Base-by-base conservation (phyloP, 1,140 invertebrate species). In the Thaumatotibia leucotreta region DNA sequence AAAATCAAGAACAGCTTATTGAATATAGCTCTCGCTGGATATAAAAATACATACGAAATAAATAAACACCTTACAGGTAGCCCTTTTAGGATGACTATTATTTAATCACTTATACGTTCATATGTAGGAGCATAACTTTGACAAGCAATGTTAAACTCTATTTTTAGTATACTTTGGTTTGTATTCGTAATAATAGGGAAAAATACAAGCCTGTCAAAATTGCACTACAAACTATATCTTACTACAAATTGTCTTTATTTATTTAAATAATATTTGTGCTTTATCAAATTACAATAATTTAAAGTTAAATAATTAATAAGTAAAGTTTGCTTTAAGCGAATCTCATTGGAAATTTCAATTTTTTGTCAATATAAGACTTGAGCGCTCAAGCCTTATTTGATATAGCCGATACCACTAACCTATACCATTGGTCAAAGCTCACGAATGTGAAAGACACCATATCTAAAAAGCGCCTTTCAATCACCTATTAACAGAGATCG, bases 1-100 rank as follows among this genome's bases (percentile, higher is more conserved):
- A 78, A 32, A 65, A 66, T 72, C 50, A 39, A 64, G 63, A 27
- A 68, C 68, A 72, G 74, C 74, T 65, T 71, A 73, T 35, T 69
- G 66, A 71, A 74, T 64, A 72, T 61, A 66, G 62, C 52, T 52
- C 22, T 29, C 24, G 52, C 24, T 27, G 52, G 14, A 31, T 58
- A 61, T 32, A 27, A 63, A 63, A 63, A 63, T 63, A 63, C 35
- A 52, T 63, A 68, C 20, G 32, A 17, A 68, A 68, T 64, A 68
- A 68, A 68, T 68, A 68, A 52, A 27, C 33, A 39, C 65, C 64
- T 64, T 29, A 58, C 52, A 31, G 39, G 66, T 68, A 71, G 65
- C 66, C 66, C 23, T 64, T 67, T 50, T 69, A 68, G 50, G 67
- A 65, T 69, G 65, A 69, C 67, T 69, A 27, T 24, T 54, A 29